Evolutionary conservation across 1,140 invertebrate genomes (phyloP).

Genomic region (Trinorchestia longiramus): DNA sequence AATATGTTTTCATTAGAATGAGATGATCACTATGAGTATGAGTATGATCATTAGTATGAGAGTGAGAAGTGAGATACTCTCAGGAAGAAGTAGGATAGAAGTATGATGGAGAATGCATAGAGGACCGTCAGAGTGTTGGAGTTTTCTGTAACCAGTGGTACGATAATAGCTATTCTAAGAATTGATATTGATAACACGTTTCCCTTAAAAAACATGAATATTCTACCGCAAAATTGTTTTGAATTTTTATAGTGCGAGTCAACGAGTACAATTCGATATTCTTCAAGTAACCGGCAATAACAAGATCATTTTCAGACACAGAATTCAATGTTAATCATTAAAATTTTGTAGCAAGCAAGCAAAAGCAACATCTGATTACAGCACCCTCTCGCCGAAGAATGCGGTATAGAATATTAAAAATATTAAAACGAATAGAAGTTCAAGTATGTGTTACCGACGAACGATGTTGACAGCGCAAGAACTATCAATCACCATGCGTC

Average conservation of each 20-base stretch:
- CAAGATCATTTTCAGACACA: background rate
- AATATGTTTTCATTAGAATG: background rate
- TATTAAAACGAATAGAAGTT: background rate
- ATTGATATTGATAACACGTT: too few relatives aligned
- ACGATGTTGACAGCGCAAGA: background rate
- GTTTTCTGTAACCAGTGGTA: too few relatives aligned
- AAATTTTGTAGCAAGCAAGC: too few relatives aligned
- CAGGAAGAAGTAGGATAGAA: background rate
- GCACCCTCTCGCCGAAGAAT: background rate
- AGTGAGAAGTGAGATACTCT: background rate
- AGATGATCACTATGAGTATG: background rate
- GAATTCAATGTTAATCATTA: background rate
- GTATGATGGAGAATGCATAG: background rate
- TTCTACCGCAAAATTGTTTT: background rate
- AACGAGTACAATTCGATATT: background rate
- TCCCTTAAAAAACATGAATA: background rate
- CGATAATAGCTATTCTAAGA: background rate
- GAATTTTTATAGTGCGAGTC: background rate
- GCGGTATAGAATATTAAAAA: background rate
- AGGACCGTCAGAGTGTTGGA: background rate
- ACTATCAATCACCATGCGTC: background rate
- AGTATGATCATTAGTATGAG: background rate
- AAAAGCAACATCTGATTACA: too few relatives aligned
- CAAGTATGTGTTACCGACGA: background rate
- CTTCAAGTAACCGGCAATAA: too few relatives aligned